Evolutionary conservation across 2,113 vertebrate genomes (phyloP).

Genomic region (Gorilla gorilla): DNA sequence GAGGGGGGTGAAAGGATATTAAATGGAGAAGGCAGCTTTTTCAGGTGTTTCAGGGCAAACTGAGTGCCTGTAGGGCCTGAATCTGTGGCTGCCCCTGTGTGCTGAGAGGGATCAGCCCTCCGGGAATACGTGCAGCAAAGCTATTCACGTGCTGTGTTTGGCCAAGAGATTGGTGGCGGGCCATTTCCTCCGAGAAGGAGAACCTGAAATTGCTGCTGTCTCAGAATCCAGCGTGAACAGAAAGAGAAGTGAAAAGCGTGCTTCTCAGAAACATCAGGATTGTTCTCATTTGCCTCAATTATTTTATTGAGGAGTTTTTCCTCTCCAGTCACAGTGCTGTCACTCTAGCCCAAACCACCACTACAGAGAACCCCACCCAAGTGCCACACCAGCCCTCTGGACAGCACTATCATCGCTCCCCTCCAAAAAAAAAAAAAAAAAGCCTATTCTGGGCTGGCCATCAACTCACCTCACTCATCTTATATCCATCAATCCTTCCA

Average conservation of each 20-base stretch:
- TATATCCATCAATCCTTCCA: background rate
- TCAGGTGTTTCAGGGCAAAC: no score
- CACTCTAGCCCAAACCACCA: background rate
- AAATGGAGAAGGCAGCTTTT: background rate
- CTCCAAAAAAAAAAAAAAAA: background rate
- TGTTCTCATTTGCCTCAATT: background rate
- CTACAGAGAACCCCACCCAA: background rate
- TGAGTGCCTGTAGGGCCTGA: background rate
- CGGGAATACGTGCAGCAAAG: background rate
- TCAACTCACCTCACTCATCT: background rate
- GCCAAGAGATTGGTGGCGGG: background rate
- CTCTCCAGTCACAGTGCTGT: background rate
- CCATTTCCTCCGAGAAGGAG: background rate
- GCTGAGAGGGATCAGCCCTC: no score
- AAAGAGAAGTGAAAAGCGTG: background rate
- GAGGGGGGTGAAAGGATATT: background rate
- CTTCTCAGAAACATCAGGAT: no score
- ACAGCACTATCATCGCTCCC: accelerated
- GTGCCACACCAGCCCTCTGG: background rate
- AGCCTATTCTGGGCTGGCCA: background rate
- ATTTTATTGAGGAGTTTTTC: background rate
- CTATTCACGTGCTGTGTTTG: background rate
- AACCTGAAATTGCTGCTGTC: background rate
- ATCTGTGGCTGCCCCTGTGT: accelerated
- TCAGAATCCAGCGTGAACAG: background rate